Conservation (phyloP, 2,888 invertebrate species). For the Isotomurus palustris region DNA sequence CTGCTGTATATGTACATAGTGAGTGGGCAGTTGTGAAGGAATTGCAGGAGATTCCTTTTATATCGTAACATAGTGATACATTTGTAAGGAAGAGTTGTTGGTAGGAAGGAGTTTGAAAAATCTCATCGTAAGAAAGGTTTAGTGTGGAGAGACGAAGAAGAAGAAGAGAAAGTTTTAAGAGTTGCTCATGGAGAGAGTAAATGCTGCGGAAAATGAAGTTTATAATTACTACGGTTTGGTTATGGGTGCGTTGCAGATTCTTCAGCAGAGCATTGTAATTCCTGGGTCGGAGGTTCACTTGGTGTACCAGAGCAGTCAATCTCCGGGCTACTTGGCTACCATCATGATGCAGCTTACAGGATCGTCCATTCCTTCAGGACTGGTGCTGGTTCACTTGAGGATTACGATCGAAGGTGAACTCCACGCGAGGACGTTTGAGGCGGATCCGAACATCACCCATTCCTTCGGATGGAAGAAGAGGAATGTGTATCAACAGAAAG, state of each 20-base stretch:
- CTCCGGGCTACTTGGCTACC: slow-evolving; percentile 88
- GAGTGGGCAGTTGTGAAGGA: too few relatives aligned
- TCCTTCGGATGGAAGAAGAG: slow-evolving; percentile 97
- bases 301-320: slow-evolving; percentile 92
- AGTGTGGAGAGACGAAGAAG: too few relatives aligned
- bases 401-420: slow-evolving; percentile 90
- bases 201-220: not conserved
- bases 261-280: slow-evolving; percentile 92
- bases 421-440: slow-evolving; percentile 88
- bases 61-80: too few relatives aligned
- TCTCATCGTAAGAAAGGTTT: too few relatives aligned
- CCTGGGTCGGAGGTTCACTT: slow-evolving; percentile 90
- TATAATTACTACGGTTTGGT: slow-evolving; percentile 10
- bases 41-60: too few relatives aligned
- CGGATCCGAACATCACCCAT: slow-evolving; percentile 90
- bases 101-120: too few relatives aligned
- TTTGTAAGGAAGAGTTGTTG: too few relatives aligned
- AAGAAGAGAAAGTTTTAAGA: too few relatives aligned
- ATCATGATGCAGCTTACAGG: slow-evolving; percentile 85
- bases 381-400: slow-evolving; percentile 84
- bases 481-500: slow-evolving; percentile 88
- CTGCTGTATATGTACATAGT: too few relatives aligned
- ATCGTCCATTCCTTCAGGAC: slow-evolving; percentile 68
- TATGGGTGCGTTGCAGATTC: slow-evolving; percentile 62
- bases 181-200: not conserved